Evolutionary conservation across 2,888 invertebrate species (phyloP).

Genomic region (Drosophila falleni): DNA sequence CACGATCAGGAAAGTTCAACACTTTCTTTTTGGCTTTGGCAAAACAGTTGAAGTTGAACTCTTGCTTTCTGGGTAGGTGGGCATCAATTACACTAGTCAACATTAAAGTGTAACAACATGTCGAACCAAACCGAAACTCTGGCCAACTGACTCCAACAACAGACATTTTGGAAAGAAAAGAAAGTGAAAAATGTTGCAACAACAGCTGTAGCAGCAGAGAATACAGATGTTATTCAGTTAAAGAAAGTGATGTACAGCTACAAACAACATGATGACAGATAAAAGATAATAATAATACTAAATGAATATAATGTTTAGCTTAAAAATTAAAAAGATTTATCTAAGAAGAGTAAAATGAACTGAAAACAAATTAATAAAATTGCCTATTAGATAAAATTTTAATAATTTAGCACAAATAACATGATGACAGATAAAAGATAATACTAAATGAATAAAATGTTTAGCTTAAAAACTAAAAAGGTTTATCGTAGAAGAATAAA

Average conservation of each 20-base stretch:
- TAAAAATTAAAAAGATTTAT: background rate
- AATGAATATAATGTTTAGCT: background rate
- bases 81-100: slow-evolving; percentile 56
- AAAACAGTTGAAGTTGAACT: slow-evolving; percentile 65
- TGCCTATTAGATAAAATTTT: background rate
- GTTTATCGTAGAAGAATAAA: background rate
- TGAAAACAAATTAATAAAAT: background rate
- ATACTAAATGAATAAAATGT: background rate
- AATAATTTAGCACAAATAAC: background rate
- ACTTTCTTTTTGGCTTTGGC: slow-evolving; percentile 66
- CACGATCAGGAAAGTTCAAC: slow-evolving; percentile 62
- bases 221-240: slow-evolving; percentile 34
- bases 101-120: slow-evolving; percentile 25
- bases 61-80: slow-evolving; percentile 53
- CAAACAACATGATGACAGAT: background rate
- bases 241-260: slow-evolving; percentile 61
- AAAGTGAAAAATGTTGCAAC: slow-evolving; percentile 70
- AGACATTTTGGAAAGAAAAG: slow-evolving; percentile 54
- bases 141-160: slow-evolving; percentile 2
- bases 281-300: too few species aligned
- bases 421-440: slow-evolving; percentile 1
- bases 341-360: background rate
- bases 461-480: background rate
- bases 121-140: slow-evolving; percentile 9
- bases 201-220: slow-evolving; percentile 34